Evolutionary conservation across 2,888 invertebrate species (phyloP).

Genomic region (Sycophila texana): DNA sequence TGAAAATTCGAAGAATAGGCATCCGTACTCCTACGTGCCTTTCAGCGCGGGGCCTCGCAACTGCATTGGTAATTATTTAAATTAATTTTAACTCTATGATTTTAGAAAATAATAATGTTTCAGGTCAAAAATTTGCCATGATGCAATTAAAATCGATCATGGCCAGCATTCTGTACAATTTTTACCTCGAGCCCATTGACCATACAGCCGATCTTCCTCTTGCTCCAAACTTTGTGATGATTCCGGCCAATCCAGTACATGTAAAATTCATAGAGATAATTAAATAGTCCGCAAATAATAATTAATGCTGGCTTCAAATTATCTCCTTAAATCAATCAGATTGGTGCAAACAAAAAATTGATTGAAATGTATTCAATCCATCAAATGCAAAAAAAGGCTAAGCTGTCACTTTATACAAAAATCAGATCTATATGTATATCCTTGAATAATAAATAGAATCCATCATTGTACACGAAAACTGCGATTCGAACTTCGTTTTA

Average conservation of each 20-base stretch:
- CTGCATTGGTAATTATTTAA: slow-evolving; percentile 40
- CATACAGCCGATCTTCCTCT: slow-evolving; percentile 48
- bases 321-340: too few relatives aligned
- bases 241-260: slow-evolving; percentile 35
- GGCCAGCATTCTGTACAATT: slow-evolving; percentile 57
- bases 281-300: background rate
- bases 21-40: slow-evolving; percentile 41
- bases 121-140: slow-evolving; percentile 61
- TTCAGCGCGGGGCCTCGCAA: slow-evolving; percentile 48
- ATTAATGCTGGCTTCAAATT: too few relatives aligned
- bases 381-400: too few relatives aligned
- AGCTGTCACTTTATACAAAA: too few relatives aligned
- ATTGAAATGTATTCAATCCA: too few relatives aligned
- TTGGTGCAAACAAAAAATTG: too few relatives aligned
- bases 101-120: slow-evolving; percentile 31
- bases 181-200: slow-evolving; percentile 63
- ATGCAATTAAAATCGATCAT: slow-evolving; percentile 61
- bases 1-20: slow-evolving; percentile 1
- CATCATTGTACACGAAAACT: too few relatives aligned
- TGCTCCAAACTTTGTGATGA: slow-evolving; percentile 50
- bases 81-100: background rate
- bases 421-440: too few relatives aligned
- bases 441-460: too few relatives aligned
- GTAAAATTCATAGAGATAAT: slow-evolving; percentile 42
- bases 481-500: too few relatives aligned